Evolutionary conservation across 2,113 vertebrate species (phyloP), one percentile per base, ranked within the genome.

Genomic region (Accipiter cooperii): DNA sequence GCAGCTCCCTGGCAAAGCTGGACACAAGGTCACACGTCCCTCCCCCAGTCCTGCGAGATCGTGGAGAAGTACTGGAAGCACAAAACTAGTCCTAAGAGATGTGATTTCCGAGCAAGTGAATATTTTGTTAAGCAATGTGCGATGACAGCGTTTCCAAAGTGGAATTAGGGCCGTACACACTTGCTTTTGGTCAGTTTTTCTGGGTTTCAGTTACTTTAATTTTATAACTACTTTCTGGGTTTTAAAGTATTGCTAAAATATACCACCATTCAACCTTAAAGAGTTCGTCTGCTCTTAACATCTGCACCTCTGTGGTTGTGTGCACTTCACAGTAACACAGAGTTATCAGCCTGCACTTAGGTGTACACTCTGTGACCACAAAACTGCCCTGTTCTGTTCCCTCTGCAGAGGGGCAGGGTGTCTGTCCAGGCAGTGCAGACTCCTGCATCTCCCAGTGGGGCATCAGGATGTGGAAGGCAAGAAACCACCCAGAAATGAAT

Each of bases 381-480:
- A 55, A 91, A 63, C 21, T 1, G 0, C 22, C 10, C 14, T 8
- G 2, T 66, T 84, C 64, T 74, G 13, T 75, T 61, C 11, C 40
- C 21, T 40, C 17, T 49, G 57, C 26, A 55, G 65, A 58, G 24
- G 6, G 8, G 8, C 31, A 82, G 25, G n/a, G n/a, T 34, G 38
- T 13, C 47, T 60, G 3, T 26, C 21, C 8, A 26, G 26, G 24
- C 60, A 77, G 34, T 1, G 4, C 49, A 63, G 16, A 3, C 16
- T 36, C 26, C 19, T 2, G 0, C 4, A 1, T 61, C 46, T 84
- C 12, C 17, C 40, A 54, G 31, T 0, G 26, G 17, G 49, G 9
- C 12, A 71, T 38, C 34, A 92, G 66, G 52, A n/a, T 3, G 3
- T 29, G 19, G 38, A 79, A 85, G 24, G 20, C 10, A 51, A 70